phyloP scores from a whole-genome alignment of 2,888 invertebrate genomes.

The Drymonia ruficornis region DNA sequence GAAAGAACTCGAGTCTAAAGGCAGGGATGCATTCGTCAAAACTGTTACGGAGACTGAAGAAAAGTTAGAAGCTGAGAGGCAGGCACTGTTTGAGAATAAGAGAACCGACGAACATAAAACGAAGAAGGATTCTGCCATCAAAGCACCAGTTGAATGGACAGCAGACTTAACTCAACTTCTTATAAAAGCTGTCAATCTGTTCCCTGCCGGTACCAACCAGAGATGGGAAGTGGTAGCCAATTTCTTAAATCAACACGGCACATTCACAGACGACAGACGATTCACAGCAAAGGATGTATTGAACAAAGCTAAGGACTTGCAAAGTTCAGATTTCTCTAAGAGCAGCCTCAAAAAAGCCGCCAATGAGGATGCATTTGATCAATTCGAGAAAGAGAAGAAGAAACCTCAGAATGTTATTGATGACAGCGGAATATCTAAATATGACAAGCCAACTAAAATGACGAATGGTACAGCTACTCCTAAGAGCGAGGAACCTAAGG shows the following conservation, averaged over 20 bases:
- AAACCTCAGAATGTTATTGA: slow-evolving; percentile 85
- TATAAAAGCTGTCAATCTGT: slow-evolving; percentile 98
- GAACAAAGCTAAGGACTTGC: slow-evolving; percentile 97
- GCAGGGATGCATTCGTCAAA: slow-evolving; percentile 87
- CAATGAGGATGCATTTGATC: slow-evolving; percentile 95
- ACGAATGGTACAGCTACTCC: slow-evolving; percentile 66
- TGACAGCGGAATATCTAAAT: slow-evolving; percentile 90
- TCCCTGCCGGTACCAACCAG: slow-evolving; percentile 97
- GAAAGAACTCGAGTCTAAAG: slow-evolving; percentile 86
- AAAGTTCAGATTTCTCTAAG: slow-evolving; percentile 94
- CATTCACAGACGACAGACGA: slow-evolving; percentile 81
- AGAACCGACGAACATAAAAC: slow-evolving; percentile 73
- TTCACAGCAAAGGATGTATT: slow-evolving; percentile 96
- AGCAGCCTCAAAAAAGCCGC: slow-evolving; percentile 94
- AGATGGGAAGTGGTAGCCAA: slow-evolving; percentile 98
- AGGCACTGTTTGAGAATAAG: slow-evolving; percentile 82
- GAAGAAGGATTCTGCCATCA: slow-evolving; percentile 73
- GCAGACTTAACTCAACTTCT: slow-evolving; percentile 94
- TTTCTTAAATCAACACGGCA: slow-evolving; percentile 96
- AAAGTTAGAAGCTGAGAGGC: slow-evolving; percentile 91
- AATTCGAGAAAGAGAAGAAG: slow-evolving; percentile 94
- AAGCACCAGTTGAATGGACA: slow-evolving; percentile 89
- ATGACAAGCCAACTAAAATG: slow-evolving; percentile 70
- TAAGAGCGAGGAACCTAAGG: slow-evolving; percentile 50
- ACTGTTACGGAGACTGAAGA: slow-evolving; percentile 89